phyloP scores from a whole-genome alignment of 2,113 vertebrate species.

The Barbus barbus region DNA sequence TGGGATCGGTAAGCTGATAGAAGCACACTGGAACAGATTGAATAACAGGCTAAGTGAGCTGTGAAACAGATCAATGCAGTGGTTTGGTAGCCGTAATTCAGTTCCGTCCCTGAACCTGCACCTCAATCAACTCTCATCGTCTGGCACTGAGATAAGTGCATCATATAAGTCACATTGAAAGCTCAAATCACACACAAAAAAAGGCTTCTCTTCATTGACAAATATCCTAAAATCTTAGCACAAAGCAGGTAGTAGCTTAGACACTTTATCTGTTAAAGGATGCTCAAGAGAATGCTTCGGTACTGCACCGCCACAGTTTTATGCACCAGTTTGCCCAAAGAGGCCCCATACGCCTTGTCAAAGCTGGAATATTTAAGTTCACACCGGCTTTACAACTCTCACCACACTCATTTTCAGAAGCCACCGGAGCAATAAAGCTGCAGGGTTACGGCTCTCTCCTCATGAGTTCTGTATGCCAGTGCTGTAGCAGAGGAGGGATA shows the following conservation, averaged over 20 bases:
- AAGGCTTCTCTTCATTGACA: neutral
- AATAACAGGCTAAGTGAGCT: constrained; percentile 58
- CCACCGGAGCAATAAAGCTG: constrained; percentile 45
- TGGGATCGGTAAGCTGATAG: constrained; percentile 44
- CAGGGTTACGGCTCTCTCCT: constrained; percentile 11
- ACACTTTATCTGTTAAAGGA: constrained; percentile 3
- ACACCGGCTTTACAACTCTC: constrained; percentile 45
- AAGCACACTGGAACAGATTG: constrained; percentile 39
- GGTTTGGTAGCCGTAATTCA: constrained; percentile 54
- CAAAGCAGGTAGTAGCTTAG: constrained; percentile 6
- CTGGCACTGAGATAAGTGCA: constrained; percentile 14
- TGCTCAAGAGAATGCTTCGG: constrained; percentile 31
- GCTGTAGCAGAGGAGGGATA: neutral
- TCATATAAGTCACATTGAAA: constrained; percentile 29
- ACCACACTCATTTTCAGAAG: constrained; percentile 20
- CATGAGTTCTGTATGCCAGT: constrained; percentile 17
- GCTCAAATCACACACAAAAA: neutral
- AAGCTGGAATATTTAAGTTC: constrained; percentile 47
- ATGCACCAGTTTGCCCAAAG: constrained; percentile 40
- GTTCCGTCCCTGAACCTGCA: constrained; percentile 48
- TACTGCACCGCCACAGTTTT: constrained; percentile 3
- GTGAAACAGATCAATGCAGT: constrained; percentile 57
- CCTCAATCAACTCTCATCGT: constrained; percentile 45
- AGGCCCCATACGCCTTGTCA: constrained; percentile 37
- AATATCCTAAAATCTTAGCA: constrained; percentile 6